These are phyloP conservation scores for Eueides isabella DNA, from an alignment of 1,140 invertebrate genomes.

Conservation along the genomic window DNA sequence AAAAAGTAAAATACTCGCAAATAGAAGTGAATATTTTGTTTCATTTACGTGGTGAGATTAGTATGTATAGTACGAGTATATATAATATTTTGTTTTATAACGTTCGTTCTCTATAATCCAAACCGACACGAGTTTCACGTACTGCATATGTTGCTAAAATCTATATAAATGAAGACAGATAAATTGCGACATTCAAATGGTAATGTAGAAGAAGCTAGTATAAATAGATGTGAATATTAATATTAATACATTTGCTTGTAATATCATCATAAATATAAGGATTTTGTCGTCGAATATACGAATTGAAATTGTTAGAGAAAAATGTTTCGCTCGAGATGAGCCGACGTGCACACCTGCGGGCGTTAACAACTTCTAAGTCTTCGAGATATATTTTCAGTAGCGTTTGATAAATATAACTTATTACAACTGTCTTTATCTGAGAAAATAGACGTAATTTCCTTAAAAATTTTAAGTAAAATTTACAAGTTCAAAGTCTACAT, in stretches of 20 bases:
- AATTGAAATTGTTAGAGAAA: slow-evolving; percentile 63
- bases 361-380: slow-evolving; percentile 53
- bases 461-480: slow-evolving; percentile 6
- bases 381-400: slow-evolving; percentile 41
- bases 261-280: slow-evolving; percentile 23
- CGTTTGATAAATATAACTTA: slow-evolving; percentile 38
- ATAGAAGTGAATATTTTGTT: too few species aligned
- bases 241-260: slow-evolving; percentile 22
- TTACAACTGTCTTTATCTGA: slow-evolving; percentile 25
- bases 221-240: slow-evolving; percentile 16
- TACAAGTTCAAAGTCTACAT: neutral
- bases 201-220: neutral
- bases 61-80: too few species aligned
- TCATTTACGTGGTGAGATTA: too few species aligned
- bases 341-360: slow-evolving; percentile 56
- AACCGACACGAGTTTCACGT: too few species aligned
- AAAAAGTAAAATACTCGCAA: too few species aligned
- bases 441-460: slow-evolving; percentile 6
- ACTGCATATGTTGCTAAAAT: too few species aligned
- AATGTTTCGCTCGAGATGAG: slow-evolving; percentile 57
- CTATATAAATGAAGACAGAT: too few species aligned
- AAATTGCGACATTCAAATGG: too few species aligned
- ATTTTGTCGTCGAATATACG: slow-evolving; percentile 52
- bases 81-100: too few species aligned
- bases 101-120: too few species aligned